phyloP scores from a whole-genome alignment of 1,140 invertebrate species.

The Drosophila bocqueti region DNA sequence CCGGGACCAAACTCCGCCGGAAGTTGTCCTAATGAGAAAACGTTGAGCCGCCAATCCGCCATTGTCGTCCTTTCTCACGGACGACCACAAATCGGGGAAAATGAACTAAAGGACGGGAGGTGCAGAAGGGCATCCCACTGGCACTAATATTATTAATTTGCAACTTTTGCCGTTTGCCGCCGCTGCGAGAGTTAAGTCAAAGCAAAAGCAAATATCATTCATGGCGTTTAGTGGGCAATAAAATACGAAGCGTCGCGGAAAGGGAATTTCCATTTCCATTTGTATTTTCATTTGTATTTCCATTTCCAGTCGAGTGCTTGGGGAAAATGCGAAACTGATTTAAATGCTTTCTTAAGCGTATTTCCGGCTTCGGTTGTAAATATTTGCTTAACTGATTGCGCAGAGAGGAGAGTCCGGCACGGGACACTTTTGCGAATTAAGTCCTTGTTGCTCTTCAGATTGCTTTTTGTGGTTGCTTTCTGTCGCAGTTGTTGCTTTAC shows the following conservation, averaged over 20 bases:
- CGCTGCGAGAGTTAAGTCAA: slow-evolving; percentile 21
- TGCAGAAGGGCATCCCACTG: slow-evolving; percentile 5
- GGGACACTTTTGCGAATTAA: slow-evolving; percentile 37
- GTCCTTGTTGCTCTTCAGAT: slow-evolving; percentile 32
- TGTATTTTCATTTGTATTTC: slow-evolving; percentile 44
- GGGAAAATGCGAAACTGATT: slow-evolving; percentile 71
- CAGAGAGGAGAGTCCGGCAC: slow-evolving; percentile 10
- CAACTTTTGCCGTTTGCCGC: slow-evolving; percentile 38
- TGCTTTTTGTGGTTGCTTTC: slow-evolving; percentile 42
- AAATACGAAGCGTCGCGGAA: slow-evolving; percentile 43
- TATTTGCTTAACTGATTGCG: slow-evolving; percentile 48
- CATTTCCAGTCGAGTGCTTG: slow-evolving; percentile 53
- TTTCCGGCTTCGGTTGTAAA: slow-evolving; percentile 56
- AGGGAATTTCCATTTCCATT: slow-evolving; percentile 16
- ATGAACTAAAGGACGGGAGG: neutral
- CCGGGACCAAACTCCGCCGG: slow-evolving; percentile 35
- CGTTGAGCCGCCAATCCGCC: slow-evolving; percentile 47
- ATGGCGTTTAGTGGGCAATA: slow-evolving; percentile 71
- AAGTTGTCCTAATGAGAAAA: slow-evolving; percentile 75
- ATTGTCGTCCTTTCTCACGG: slow-evolving; percentile 24
- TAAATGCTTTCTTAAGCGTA: slow-evolving; percentile 66
- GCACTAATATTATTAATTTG: slow-evolving; percentile 72
- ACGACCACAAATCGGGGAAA: slow-evolving; percentile 11
- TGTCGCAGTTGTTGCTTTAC: neutral
- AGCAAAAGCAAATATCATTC: slow-evolving; percentile 62